Percentiles rank a stretch among this genome's conserved stretches.
Conservation (phyloP, 2,113 vertebrate species). For the Lycocorax pyrrhopterus region DNA sequence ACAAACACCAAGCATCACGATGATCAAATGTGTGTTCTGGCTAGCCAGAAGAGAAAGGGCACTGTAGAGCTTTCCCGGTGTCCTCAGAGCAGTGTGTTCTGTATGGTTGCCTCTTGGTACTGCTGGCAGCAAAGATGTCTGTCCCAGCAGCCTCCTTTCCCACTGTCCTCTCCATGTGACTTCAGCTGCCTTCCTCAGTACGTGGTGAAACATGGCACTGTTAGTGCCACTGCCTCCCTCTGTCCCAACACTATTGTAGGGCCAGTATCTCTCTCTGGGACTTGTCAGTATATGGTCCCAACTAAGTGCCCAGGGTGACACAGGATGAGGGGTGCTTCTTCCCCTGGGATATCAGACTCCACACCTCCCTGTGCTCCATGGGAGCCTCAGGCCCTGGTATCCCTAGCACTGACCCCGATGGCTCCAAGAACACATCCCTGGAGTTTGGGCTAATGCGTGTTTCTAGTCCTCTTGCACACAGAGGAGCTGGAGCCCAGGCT, state of each 20-base stretch:
- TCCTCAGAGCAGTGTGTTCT: not conserved
- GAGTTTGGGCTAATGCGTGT: not conserved
- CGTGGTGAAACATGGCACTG: not conserved
- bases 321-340: not conserved
- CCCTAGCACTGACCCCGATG: not conserved
- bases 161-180: not conserved
- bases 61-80: not conserved
- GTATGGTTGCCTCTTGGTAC: not conserved
- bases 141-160: not conserved
- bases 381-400: not conserved
- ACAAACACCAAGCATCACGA: not conserved
- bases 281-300: not conserved
- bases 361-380: not conserved
- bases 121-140: not conserved
- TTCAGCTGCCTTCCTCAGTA: not conserved
- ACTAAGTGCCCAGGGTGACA: not conserved
- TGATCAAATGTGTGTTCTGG: not conserved
- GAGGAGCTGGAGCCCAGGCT: not conserved
- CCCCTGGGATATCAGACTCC: not conserved
- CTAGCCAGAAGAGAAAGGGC: not conserved
- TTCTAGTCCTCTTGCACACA: not conserved
- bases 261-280: not conserved
- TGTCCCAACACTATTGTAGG: not conserved
- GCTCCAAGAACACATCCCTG: not conserved
- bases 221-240: not conserved